Evolutionary conservation across 2,888 invertebrate genomes (phyloP).

Genomic region (Melanargia galathea): DNA sequence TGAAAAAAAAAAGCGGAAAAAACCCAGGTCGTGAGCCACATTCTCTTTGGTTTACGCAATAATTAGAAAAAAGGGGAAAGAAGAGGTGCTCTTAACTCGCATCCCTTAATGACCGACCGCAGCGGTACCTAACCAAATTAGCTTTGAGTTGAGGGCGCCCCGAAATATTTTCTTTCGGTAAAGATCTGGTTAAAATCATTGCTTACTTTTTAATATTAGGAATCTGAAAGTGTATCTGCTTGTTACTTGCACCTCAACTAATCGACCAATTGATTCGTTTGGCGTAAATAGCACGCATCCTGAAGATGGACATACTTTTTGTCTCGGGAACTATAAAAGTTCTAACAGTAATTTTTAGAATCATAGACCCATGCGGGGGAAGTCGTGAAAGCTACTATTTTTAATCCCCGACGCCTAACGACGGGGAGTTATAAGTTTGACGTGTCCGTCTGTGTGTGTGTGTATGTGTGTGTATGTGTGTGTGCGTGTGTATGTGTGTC

Average conservation of each 20-base stretch:
- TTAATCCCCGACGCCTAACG: no score
- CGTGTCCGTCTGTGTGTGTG: no score
- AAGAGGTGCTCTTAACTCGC: conserved; percentile 54
- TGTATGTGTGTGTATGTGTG: no score
- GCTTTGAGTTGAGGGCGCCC: conserved; percentile 29
- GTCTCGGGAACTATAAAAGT: no score
- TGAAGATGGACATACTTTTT: no score
- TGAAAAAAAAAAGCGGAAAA: background rate
- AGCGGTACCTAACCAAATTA: conserved; percentile 56
- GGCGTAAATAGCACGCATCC: no score
- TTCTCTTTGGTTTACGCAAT: conserved; percentile 71
- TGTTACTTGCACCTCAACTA: background rate
- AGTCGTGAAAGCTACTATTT: no score
- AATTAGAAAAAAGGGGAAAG: conserved; percentile 64
- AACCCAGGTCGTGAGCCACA: conserved; percentile 44
- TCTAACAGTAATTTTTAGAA: no score
- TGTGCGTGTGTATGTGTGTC: no score
- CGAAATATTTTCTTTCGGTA: conserved; percentile 5
- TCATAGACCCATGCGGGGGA: no score
- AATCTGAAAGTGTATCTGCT: background rate
- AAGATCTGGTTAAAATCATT: background rate
- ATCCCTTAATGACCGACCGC: conserved; percentile 51
- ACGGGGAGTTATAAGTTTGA: no score
- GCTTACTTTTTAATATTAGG: background rate
- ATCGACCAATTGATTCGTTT: no score